Conservation (phyloP, 2,113 vertebrate genomes). For the Dasyurus viverrinus region DNA sequence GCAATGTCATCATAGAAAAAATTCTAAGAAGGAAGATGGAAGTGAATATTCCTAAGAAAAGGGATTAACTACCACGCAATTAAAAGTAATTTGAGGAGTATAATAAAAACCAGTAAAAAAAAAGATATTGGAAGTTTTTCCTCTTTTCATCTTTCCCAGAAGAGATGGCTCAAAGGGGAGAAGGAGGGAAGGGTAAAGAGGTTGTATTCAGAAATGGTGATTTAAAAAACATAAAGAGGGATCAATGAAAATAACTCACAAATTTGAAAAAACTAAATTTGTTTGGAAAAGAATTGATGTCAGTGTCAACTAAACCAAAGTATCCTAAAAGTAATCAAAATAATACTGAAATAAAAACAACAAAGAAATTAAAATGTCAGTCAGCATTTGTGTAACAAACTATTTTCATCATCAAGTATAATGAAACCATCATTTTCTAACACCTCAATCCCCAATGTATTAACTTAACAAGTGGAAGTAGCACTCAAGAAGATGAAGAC, state of each 20-base stretch:
- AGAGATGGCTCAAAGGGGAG: not conserved
- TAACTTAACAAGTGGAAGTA: not conserved
- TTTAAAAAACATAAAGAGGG: not conserved
- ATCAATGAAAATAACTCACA: not conserved
- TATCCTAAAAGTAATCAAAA: not conserved
- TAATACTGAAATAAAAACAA: not conserved
- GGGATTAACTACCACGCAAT: not conserved
- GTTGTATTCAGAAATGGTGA: not conserved
- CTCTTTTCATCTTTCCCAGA: not conserved
- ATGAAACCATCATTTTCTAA: not conserved
- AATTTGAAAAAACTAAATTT: not conserved
- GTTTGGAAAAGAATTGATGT: not conserved
- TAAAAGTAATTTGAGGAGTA: not conserved
- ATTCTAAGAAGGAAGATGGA: not conserved
- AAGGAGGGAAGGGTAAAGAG: not conserved
- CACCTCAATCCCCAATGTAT: not conserved
- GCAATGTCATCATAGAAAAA: not conserved
- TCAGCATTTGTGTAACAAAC: not conserved
- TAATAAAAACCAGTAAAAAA: not conserved
- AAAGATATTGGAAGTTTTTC: not conserved
- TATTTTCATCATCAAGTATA: not conserved
- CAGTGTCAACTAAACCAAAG: not conserved
- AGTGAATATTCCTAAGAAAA: not conserved
- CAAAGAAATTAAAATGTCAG: not conserved
- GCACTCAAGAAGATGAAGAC: not conserved